Evolutionary conservation across 2,113 vertebrate genomes (phyloP), one percentile per base, ranked within the genome.

Genomic region (Cheilinus undulatus): DNA sequence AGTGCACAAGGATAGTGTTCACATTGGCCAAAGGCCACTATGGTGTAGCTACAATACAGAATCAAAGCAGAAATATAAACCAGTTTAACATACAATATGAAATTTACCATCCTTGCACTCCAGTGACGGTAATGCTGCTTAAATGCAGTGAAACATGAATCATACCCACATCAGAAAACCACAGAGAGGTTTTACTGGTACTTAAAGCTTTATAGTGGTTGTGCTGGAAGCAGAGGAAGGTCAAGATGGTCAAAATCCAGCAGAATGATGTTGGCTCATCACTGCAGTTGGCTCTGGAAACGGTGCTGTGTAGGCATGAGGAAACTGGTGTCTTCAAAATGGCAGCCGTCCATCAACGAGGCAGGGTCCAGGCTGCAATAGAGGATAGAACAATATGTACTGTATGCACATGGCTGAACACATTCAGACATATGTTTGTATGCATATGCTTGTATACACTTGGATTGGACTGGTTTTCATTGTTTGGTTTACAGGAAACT

Each of bases 271-370:
- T 40, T 54, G 73, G 58, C 64, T 69, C 54, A 5, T 66, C 20
- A 5, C 19, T 45, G 72, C 49, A 53, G 69, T 30, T 80, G 60
- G 51, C 57, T 32, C 30, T 34, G 34, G 45, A 20, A 20, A 26
- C 26, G 5, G 46, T 43, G 46, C 40, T 42, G 42, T 52, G 70
- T 2, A 65, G 51, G 66, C 77, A 32, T 12, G 48, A 64, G 69
- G 75, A 64, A 22, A 73, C 57, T 54, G 46, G 40, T 60, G 50
- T 54, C 46, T 69, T 69, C 58, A 70, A 76, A 73, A 76, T 78
- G 77, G 69, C 83, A 73, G 66, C 76, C 34, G 51, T 53, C 45
- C 65, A 77, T 2, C 0, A 49, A 42, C 30, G 13, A 46, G 56
- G 45, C 20, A 65, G 59, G 48, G n/a, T 45, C 46, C 30, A 20